Evolutionary conservation across 2,888 invertebrate genomes (phyloP).

Genomic region (Cremastobaeus sp.): DNA sequence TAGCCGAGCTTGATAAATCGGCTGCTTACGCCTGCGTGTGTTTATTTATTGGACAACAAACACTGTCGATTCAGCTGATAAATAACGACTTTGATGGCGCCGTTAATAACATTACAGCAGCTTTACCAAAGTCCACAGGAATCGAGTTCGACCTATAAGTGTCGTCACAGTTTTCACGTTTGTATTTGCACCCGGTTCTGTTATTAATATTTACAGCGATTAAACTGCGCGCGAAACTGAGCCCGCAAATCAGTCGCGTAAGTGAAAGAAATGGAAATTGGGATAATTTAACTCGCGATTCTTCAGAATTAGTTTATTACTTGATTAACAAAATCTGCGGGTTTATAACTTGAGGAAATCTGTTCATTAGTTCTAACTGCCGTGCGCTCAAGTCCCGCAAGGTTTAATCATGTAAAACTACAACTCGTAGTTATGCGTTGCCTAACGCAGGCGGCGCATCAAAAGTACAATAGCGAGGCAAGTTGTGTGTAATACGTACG

Average conservation of each 20-base stretch:
- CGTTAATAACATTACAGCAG: too few relatives aligned
- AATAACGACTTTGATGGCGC: too few relatives aligned
- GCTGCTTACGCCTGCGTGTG: not conserved
- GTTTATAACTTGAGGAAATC: not conserved
- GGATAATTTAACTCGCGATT: not conserved
- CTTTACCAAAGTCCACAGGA: too few relatives aligned
- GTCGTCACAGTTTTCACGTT: too few relatives aligned
- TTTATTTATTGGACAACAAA: not conserved
- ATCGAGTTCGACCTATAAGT: too few relatives aligned
- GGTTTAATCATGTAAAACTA: slow-evolving; percentile 22
- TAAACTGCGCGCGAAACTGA: too few relatives aligned
- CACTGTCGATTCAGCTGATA: not conserved
- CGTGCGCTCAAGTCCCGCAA: not conserved
- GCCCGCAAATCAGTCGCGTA: too few relatives aligned
- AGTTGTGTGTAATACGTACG: slow-evolving; percentile 1
- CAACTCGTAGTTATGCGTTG: not conserved
- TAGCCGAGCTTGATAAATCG: not conserved
- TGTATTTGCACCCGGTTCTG: too few relatives aligned
- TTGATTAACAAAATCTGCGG: not conserved
- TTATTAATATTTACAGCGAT: too few relatives aligned
- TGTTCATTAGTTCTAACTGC: slow-evolving; percentile 7
- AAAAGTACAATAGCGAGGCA: slow-evolving; percentile 2
- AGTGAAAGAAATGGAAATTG: not conserved
- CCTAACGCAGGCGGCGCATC: slow-evolving; percentile 4
- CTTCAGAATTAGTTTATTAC: not conserved